Percentiles rank a stretch among this genome's conserved stretches.
Evolutionary conservation across 2,888 invertebrate genomes (phyloP).

Genomic region (Drosophila niveifrons): DNA sequence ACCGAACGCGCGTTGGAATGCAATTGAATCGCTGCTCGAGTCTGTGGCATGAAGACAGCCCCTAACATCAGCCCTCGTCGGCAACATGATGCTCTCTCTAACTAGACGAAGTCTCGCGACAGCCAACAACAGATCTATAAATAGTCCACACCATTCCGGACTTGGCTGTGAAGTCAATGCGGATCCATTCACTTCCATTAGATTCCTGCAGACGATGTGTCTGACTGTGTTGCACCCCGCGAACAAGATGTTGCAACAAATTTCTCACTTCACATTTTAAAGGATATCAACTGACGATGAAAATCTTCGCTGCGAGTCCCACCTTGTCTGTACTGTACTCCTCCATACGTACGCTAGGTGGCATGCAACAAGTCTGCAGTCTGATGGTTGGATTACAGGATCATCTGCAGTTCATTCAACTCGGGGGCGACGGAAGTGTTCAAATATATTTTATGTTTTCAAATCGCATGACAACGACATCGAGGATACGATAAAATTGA

Average conservation of each 20-base stretch:
- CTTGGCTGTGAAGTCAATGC: slow-evolving; percentile 54
- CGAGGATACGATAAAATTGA: slow-evolving; percentile 45
- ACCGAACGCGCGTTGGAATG: slow-evolving; percentile 79
- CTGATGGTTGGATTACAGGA: slow-evolving; percentile 50
- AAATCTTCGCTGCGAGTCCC: not conserved
- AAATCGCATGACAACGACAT: slow-evolving; percentile 66
- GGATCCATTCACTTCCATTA: slow-evolving; percentile 64
- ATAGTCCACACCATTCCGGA: slow-evolving; percentile 54
- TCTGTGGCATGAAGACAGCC: slow-evolving; percentile 51
- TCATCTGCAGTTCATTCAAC: slow-evolving; percentile 71
- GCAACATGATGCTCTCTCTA: slow-evolving; percentile 58
- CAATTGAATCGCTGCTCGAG: slow-evolving; percentile 70
- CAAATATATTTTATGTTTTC: slow-evolving; percentile 75
- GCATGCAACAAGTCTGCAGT: slow-evolving; percentile 61
- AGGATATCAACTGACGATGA: not conserved
- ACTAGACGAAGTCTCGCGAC: slow-evolving; percentile 70
- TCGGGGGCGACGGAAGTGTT: slow-evolving; percentile 53
- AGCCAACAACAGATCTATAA: slow-evolving; percentile 54
- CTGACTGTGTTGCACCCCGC: slow-evolving; percentile 53
- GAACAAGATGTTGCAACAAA: slow-evolving; percentile 25
- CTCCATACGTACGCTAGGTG: slow-evolving; percentile 19
- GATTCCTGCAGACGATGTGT: slow-evolving; percentile 70
- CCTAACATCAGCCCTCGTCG: slow-evolving; percentile 58
- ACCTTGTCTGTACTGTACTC: slow-evolving; percentile 39
- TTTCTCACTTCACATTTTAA: not conserved